Conservation (phyloP, 1,140 invertebrate genomes). For the Acromyrmex charruanus region DNA sequence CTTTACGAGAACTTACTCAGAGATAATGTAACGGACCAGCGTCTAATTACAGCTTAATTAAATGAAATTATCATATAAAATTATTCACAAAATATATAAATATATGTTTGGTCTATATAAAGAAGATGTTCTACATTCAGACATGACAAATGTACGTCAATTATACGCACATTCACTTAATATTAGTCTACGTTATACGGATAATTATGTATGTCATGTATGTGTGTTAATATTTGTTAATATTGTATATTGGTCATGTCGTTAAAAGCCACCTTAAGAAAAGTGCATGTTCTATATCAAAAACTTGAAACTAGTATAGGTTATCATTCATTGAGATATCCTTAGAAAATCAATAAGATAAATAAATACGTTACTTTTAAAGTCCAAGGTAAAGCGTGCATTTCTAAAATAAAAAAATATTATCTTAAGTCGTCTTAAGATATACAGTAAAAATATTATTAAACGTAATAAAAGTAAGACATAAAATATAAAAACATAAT, state of each 20-base stretch:
- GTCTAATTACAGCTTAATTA: not conserved
- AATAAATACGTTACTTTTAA: not conserved
- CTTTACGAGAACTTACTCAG: not conserved
- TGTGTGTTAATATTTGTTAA: too few species aligned
- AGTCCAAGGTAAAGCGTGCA: not conserved
- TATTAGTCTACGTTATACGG: too few species aligned
- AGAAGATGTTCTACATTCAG: too few species aligned
- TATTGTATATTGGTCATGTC: too few species aligned
- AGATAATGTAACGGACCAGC: not conserved
- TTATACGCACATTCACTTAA: too few species aligned
- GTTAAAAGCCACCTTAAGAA: not conserved
- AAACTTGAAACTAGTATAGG: conserved; percentile 1
- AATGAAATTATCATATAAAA: not conserved
- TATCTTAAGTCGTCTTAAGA: not conserved
- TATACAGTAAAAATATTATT: not conserved
- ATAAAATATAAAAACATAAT: not conserved
- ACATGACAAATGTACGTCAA: too few species aligned
- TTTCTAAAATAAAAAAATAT: not conserved
- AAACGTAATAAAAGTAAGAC: not conserved
- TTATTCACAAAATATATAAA: not conserved
- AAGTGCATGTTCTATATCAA: not conserved
- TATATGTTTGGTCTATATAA: too few species aligned
- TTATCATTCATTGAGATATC: not conserved
- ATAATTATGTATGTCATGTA: too few species aligned
- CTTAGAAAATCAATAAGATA: conserved; percentile 30